Percentiles rank a stretch among this genome's conserved stretches.
Evolutionary conservation across 92 coral and sea anemone species (phyloP).

Genomic region (Palythoa grandis): DNA sequence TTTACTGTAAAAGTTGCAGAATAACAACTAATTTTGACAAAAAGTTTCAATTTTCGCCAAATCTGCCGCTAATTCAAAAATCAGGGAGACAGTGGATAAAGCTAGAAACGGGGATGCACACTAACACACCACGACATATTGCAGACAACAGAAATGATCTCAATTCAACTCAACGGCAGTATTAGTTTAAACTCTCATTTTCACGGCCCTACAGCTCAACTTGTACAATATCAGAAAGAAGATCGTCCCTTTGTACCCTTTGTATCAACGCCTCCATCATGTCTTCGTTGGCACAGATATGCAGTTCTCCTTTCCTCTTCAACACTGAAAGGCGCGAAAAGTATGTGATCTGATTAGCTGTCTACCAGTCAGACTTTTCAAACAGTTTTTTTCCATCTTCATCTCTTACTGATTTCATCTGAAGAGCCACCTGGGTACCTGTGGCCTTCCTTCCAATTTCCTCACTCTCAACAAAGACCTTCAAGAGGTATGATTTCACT

Average conservation of each 20-base stretch:
- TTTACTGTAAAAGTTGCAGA: slow-evolving; percentile 18
- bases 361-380: slow-evolving; percentile 47
- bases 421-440: slow-evolving; percentile 34
- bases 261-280: slow-evolving; percentile 21
- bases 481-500: slow-evolving; percentile 43
- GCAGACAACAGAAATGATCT: not conserved
- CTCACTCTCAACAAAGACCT: slow-evolving; percentile 49
- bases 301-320: slow-evolving; percentile 38
- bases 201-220: slow-evolving; percentile 27
- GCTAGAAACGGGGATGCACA: slow-evolving; percentile 7
- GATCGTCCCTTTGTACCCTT: slow-evolving; percentile 33
- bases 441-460: slow-evolving; percentile 56
- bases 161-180: not conserved
- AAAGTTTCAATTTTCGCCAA: slow-evolving; percentile 7
- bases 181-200: slow-evolving; percentile 1
- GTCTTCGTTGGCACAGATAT: slow-evolving; percentile 14
- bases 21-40: slow-evolving; percentile 1
- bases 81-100: slow-evolving; percentile 14
- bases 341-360: slow-evolving; percentile 49
- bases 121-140: not conserved
- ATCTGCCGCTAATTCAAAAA: slow-evolving; percentile 2
- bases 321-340: slow-evolving; percentile 46
- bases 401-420: slow-evolving; percentile 34
- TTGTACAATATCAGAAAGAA: slow-evolving; percentile 28
- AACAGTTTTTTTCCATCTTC: slow-evolving; percentile 32